Base-by-base conservation (phyloP, 2,888 invertebrate species). In the Temnothorax unifasciatus region DNA sequence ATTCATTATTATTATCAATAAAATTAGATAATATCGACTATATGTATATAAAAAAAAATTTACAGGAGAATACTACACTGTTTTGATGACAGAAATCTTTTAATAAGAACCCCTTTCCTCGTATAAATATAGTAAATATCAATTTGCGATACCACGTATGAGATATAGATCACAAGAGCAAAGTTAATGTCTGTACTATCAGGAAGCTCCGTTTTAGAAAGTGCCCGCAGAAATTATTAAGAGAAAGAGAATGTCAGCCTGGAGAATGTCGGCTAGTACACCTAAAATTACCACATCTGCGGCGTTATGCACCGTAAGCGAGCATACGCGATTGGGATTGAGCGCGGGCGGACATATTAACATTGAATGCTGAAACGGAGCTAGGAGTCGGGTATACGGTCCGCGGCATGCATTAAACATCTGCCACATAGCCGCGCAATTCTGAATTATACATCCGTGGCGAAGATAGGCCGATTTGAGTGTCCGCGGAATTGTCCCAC, bases 321-420 rank as follows among this genome's bases (percentile, higher is more conserved):
- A 25, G 47, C 59, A 38, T 41, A 41, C 73, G 86, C 84, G 87
- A 90, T 88, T 88, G 87, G 86, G 82, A 79, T 79, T 71, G 79
- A 87, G 90, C 85, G 91, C 84, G 88, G 89, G 85, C 85, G 88
- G 86, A 84, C 66, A 90, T 92, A 94, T 93, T 94, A 94, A 93
- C 94, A 94, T 94, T 93, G 94, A 94, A 94, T 94, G 91, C 92
- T 85, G 88, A 84, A 66, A 82, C 85, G 82, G 81, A 83, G 87
- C 83, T 87, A 86, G 87, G 25, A 88, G 77, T 82, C 82, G 68
- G 71, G 81, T 69, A 89, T 69, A 89, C 81, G 89, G 79, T 54
- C 83, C 83, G 84, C 85, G 84, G 86, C 92, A 94, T 94, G 93
- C 93, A 94, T 94, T 93, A 94, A 94, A 94, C 94, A 94, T 94